Evolutionary conservation across 2,113 vertebrate genomes (phyloP).

Genomic region (Bambusicola thoracicus): DNA sequence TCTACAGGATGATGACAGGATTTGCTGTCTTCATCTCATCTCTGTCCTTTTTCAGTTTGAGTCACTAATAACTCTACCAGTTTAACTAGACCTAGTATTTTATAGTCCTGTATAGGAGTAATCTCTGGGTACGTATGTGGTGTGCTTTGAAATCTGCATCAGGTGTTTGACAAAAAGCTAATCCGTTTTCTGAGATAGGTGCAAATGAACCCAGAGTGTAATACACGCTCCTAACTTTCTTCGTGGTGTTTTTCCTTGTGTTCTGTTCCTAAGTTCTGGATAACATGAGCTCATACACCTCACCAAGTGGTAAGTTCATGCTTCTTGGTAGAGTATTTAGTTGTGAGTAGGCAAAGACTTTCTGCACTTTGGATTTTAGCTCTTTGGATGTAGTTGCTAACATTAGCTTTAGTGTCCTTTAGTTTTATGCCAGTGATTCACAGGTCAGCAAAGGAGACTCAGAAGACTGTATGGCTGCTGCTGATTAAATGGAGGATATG

Average conservation of each 20-base stretch:
- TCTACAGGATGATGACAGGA: not conserved
- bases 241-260: conserved; percentile 9
- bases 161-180: not conserved
- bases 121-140: not conserved
- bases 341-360: not conserved
- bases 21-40: not conserved
- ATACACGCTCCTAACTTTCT: not conserved
- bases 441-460: not conserved
- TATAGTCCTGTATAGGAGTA: not conserved
- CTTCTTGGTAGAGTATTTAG: not conserved
- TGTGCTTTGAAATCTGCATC: not conserved
- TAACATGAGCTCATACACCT: conserved; percentile 57
- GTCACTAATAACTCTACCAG: not conserved
- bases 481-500: not conserved
- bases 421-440: not conserved
- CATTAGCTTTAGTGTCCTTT: not conserved
- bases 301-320: conserved; percentile 72
- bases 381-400: not conserved
- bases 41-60: not conserved
- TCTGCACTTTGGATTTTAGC: not conserved
- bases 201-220: not conserved
- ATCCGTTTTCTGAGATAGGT: not conserved
- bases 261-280: conserved; percentile 69
- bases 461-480: not conserved
- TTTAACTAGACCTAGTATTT: not conserved